These are phyloP conservation scores for Catocala sponsa DNA, from an alignment of 2,888 invertebrate genomes.

Conservation along the genomic window DNA sequence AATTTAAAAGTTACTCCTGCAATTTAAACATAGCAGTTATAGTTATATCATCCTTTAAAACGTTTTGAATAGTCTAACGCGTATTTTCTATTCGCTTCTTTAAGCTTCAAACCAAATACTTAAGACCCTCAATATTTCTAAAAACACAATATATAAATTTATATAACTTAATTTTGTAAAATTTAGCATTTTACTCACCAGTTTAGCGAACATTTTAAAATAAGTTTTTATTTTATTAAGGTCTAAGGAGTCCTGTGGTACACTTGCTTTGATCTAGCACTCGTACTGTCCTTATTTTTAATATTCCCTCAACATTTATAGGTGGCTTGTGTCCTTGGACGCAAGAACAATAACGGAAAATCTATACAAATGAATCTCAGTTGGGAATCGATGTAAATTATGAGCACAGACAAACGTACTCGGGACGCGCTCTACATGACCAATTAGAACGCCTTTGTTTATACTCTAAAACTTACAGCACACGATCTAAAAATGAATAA, in stretches of 20 bases:
- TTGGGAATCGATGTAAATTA: constrained; percentile 83
- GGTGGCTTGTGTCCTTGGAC: constrained; percentile 73
- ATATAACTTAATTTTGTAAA: no score
- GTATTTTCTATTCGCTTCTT: no score
- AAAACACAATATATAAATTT: no score
- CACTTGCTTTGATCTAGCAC: constrained; percentile 57
- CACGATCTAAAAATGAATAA: constrained; percentile 56
- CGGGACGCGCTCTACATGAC: constrained; percentile 74
- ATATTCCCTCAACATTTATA: constrained; percentile 77
- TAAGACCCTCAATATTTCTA: no score
- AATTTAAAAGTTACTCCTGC: no score
- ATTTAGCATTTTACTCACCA: constrained; percentile 68
- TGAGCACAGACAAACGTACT: constrained; percentile 72
- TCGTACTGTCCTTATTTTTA: constrained; percentile 67
- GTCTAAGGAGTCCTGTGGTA: constrained; percentile 30
- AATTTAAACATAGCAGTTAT: no score
- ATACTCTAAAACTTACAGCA: constrained; percentile 60
- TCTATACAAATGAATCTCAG: constrained; percentile 71
- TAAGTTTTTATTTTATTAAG: constrained; percentile 21
- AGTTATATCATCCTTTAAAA: no score
- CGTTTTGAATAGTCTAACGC: no score
- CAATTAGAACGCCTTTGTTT: constrained; percentile 81
- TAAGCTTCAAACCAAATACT: no score
- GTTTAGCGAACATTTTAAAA: constrained; percentile 74
- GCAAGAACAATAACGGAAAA: constrained; percentile 78